phyloP scores from a whole-genome alignment of 2,113 vertebrate genomes.

The Gopherus evgoodei region DNA sequence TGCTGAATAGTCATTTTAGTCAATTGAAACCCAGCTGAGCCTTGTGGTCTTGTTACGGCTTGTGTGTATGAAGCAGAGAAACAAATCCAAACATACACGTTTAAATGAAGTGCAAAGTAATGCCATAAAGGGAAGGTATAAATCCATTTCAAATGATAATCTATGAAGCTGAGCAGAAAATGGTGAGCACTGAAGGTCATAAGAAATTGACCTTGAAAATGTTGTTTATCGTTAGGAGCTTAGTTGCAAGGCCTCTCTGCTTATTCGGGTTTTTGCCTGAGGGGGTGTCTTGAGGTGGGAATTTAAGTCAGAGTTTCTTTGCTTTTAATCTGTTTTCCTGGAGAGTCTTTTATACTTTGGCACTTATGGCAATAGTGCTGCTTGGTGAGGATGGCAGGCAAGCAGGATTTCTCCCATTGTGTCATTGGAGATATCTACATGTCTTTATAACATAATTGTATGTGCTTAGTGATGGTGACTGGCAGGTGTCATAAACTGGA shows the following conservation, averaged over 20 bases:
- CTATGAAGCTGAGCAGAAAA: slow-evolving; percentile 76
- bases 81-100: neutral
- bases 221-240: slow-evolving; percentile 57
- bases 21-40: slow-evolving; percentile 74
- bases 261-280: neutral
- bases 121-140: slow-evolving; percentile 67
- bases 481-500: neutral
- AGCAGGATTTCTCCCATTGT: slow-evolving; percentile 2
- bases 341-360: neutral
- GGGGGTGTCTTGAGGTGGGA: neutral
- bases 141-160: slow-evolving; percentile 78
- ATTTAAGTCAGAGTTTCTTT: slow-evolving; percentile 36
- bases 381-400: neutral
- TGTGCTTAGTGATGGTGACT: neutral
- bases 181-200: slow-evolving; percentile 73
- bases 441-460: neutral
- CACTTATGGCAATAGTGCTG: neutral
- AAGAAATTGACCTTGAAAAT: slow-evolving; percentile 79
- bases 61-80: neutral
- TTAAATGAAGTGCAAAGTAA: slow-evolving; percentile 73
- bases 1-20: slow-evolving; percentile 42
- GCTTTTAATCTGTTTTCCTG: slow-evolving; percentile 33
- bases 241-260: neutral
- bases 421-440: neutral
- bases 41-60: neutral